phyloP scores from a whole-genome alignment of 2,113 vertebrate genomes.

The Sisor rabdophorus region DNA sequence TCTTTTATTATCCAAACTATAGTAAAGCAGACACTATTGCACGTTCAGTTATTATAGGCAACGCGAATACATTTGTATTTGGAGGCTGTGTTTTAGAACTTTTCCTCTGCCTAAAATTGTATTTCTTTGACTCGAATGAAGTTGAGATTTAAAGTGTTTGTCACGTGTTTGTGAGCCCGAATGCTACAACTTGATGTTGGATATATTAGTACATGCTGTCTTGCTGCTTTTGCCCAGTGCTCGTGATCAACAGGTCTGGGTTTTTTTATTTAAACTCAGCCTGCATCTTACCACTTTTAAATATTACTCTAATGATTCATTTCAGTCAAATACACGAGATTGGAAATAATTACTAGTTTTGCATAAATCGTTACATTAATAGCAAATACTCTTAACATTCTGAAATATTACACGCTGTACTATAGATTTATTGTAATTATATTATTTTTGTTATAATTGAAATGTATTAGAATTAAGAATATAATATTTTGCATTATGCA shows the following conservation, averaged over 20 bases:
- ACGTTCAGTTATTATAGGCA: not conserved
- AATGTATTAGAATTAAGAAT: too few species aligned
- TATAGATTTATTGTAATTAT: too few species aligned
- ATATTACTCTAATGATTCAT: not conserved
- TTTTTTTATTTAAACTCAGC: not conserved
- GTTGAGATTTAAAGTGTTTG: not conserved
- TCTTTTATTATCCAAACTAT: not conserved
- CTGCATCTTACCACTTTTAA: slow-evolving; percentile 23
- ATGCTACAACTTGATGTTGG: too few species aligned
- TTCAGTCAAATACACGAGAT: not conserved
- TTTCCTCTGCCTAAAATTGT: too few species aligned
- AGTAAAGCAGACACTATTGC: not conserved
- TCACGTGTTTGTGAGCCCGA: not conserved
- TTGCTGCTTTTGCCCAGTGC: not conserved
- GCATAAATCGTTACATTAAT: too few species aligned
- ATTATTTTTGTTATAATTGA: too few species aligned
- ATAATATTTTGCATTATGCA: too few species aligned
- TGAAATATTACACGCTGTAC: too few species aligned
- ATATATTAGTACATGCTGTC: not conserved
- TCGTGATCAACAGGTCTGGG: slow-evolving; percentile 45
- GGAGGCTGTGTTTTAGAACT: not conserved
- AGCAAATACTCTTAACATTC: too few species aligned
- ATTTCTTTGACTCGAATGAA: not conserved
- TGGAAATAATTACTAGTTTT: too few species aligned
- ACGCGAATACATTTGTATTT: not conserved